phyloP scores from a whole-genome alignment of 1,140 invertebrate genomes.

The Eriocheir sinensis region DNA sequence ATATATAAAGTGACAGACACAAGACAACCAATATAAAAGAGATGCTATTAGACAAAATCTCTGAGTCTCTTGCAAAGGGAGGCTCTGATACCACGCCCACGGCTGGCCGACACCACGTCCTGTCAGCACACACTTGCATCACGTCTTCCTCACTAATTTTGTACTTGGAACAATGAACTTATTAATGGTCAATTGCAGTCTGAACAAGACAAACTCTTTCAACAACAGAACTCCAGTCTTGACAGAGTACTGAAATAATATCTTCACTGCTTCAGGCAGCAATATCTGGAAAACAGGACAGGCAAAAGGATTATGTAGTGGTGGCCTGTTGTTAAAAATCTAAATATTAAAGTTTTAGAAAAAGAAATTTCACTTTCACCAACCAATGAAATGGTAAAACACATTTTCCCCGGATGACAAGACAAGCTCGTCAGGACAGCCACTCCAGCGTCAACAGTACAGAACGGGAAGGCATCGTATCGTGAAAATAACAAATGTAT shows the following conservation, averaged over 20 bases:
- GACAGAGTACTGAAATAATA: not conserved
- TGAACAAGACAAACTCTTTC: not conserved
- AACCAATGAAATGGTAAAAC: not conserved
- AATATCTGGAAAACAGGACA: constrained; percentile 5
- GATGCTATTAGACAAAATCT: not conserved
- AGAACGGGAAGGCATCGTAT: constrained; percentile 55
- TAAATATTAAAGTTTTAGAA: not conserved
- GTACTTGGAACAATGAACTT: not conserved
- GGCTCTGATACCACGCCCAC: not conserved
- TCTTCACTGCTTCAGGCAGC: not conserved
- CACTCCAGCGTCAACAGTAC: not conserved
- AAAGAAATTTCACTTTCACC: not conserved
- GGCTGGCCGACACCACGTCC: not conserved
- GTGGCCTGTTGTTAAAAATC: too few species aligned
- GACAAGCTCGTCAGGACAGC: constrained; percentile 34
- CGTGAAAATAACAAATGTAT: constrained; percentile 59
- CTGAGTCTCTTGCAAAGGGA: not conserved
- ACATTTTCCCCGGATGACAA: not conserved
- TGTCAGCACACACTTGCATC: not conserved
- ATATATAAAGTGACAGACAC: not conserved
- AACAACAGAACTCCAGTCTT: not conserved
- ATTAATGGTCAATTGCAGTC: not conserved
- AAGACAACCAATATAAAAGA: constrained; percentile 27
- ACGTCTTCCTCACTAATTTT: not conserved
- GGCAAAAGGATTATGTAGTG: too few species aligned